Evolutionary conservation across 2,888 invertebrate genomes (phyloP).

Genomic region (Tenthredo mesomela): DNA sequence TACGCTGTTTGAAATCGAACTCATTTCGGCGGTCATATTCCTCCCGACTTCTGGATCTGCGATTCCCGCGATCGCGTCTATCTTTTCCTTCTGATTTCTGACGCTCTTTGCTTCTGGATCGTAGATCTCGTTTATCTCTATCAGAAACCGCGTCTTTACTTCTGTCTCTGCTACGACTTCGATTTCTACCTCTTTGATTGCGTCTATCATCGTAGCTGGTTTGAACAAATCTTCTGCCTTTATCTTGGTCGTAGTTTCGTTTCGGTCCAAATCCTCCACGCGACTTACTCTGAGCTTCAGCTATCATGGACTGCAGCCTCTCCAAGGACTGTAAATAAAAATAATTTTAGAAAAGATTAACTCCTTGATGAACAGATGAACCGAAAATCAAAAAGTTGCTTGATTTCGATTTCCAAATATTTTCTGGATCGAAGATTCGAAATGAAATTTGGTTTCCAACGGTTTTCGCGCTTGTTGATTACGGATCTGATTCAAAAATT

Average conservation of each 20-base stretch:
- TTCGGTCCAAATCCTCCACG: slow-evolving; percentile 18
- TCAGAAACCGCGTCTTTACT: neutral
- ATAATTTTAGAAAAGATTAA: neutral
- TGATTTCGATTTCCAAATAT: too few species aligned
- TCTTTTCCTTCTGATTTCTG: slow-evolving; percentile 25
- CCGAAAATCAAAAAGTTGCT: too few species aligned
- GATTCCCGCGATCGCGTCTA: slow-evolving; percentile 54
- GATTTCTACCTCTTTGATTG: slow-evolving; percentile 42
- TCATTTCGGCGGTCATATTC: slow-evolving; percentile 57
- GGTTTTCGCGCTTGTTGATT: neutral
- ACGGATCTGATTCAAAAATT: neutral
- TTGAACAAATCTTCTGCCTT: slow-evolving; percentile 43
- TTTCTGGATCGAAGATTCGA: too few species aligned
- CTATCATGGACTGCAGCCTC: slow-evolving; percentile 78
- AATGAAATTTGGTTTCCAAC: too few species aligned
- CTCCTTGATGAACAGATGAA: neutral
- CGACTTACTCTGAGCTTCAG: slow-evolving; percentile 77
- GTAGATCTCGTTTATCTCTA: neutral
- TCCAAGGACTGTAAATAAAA: slow-evolving; percentile 78
- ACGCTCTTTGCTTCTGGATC: slow-evolving; percentile 46
- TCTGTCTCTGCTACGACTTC: slow-evolving; percentile 50
- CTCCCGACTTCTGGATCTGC: slow-evolving; percentile 62
- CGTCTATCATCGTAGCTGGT: neutral
- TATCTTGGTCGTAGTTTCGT: slow-evolving; percentile 54
- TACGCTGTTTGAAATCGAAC: slow-evolving; percentile 54